Base-by-base conservation (phyloP, 2,888 invertebrate genomes). In the Drosophila demipolita region DNA sequence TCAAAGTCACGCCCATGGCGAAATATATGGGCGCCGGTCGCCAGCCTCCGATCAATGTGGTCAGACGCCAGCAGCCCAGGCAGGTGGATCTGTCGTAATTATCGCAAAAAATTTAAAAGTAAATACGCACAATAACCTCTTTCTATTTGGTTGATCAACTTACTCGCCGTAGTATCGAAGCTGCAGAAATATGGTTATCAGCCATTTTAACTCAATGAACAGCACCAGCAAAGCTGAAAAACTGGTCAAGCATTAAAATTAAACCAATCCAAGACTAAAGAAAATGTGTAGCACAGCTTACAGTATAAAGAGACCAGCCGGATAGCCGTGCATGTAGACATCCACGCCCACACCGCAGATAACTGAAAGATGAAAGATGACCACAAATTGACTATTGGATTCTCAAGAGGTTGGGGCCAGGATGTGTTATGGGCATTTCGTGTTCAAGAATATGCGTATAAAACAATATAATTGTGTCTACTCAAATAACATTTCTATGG, bases 271-370 rank as follows among this genome's bases (percentile, higher is more conserved):
- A 36, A 9, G 20, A 40, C 33, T 54, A 62, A 73, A 58, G 82
- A 66, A 71, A 50, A 54, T 50, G 49, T 45, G n/a, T 42, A 20
- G 26, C 38, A 55, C 35, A 93, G 94, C 95, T 95, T 94, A 95
- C 95, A 95, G 93, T 89, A 95, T 93, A 92, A 95, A 95, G 90
- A 94, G 92, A 80, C 95, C 95, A 79, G 95, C 94, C 84, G 92
- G 92, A 91, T 95, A 94, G 69, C 94, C 94, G 89, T 95, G 95
- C 86, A 94, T 94, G 65, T 94, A 94, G 83, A 95, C 94, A 92
- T 95, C 95, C 36, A 94, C 94, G 42, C 95, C 95, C 72, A 95
- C 95, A 75, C 95, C 95, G 90, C 95, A 95, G 89, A 95, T 93
- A 80, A 95, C 95, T 95, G 94, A 73, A 93, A 4, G 15, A 23